phyloP scores from a whole-genome alignment of 2,113 vertebrate species.

The Pygoscelis antarcticus region DNA sequence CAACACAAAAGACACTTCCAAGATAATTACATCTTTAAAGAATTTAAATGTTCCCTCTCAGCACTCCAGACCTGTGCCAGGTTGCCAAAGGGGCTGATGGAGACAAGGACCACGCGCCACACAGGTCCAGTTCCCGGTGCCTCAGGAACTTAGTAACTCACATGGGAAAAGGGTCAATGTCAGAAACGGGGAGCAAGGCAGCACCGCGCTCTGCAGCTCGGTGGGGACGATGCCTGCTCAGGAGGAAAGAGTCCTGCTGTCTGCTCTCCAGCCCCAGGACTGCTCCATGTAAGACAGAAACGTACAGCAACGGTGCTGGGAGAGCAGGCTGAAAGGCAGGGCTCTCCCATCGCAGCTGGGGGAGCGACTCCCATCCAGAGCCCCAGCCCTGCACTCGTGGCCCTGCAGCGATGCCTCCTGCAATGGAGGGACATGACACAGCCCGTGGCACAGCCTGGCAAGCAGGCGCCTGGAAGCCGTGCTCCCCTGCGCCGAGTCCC shows the following conservation, averaged over 20 bases:
- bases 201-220: rapidly evolving
- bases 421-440: too few species aligned
- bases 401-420: not conserved
- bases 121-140: not conserved
- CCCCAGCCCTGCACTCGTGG: not conserved
- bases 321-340: not conserved
- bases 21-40: not conserved
- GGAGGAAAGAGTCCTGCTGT: not conserved
- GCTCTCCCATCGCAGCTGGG: not conserved
- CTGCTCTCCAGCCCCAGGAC: not conserved
- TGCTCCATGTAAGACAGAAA: too few species aligned
- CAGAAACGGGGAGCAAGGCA: not conserved
- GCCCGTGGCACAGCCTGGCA: not conserved
- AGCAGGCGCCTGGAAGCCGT: not conserved
- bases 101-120: rapidly evolving
- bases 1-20: not conserved
- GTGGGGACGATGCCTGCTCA: not conserved
- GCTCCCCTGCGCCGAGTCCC: not conserved
- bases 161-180: not conserved
- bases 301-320: not conserved
- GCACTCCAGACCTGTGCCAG: not conserved
- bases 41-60: not conserved
- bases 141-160: too few species aligned
- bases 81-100: not conserved
- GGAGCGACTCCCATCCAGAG: not conserved